Conservation (phyloP, 2,797 vertebrate genomes). For the Leucoraja ocellata region DNA sequence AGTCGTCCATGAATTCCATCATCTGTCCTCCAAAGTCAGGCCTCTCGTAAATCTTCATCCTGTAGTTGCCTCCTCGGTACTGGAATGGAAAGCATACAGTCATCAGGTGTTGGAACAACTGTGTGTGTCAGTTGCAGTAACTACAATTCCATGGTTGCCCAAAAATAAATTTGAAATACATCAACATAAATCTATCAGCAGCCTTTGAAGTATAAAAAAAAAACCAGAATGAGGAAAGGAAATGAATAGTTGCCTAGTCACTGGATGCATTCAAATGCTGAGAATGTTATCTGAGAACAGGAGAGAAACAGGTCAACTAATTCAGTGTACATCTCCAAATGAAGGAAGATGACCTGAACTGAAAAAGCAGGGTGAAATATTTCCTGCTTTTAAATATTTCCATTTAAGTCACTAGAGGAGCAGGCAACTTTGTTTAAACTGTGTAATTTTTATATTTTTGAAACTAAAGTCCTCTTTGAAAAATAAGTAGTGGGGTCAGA, state of each 20-base stretch:
- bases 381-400: too few relatives aligned
- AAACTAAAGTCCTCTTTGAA: neutral
- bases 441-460: neutral
- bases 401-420: neutral
- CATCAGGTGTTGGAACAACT: neutral
- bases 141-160: neutral
- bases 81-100: too few relatives aligned
- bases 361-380: neutral
- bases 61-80: too few relatives aligned
- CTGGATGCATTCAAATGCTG: neutral
- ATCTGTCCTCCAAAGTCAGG: too few relatives aligned
- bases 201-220: neutral
- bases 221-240: neutral
- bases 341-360: neutral
- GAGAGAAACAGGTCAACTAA: neutral
- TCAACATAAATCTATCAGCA: neutral
- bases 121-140: neutral
- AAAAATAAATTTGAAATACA: neutral
- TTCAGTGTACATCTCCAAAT: neutral
- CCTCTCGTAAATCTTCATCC: too few relatives aligned
- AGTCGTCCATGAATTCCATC: too few relatives aligned
- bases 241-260: neutral
- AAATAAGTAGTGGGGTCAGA: neutral
- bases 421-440: neutral
- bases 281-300: neutral